These are phyloP conservation scores for Deilephila porcellus DNA, from an alignment of 2,888 invertebrate genomes.

Conservation along the genomic window DNA sequence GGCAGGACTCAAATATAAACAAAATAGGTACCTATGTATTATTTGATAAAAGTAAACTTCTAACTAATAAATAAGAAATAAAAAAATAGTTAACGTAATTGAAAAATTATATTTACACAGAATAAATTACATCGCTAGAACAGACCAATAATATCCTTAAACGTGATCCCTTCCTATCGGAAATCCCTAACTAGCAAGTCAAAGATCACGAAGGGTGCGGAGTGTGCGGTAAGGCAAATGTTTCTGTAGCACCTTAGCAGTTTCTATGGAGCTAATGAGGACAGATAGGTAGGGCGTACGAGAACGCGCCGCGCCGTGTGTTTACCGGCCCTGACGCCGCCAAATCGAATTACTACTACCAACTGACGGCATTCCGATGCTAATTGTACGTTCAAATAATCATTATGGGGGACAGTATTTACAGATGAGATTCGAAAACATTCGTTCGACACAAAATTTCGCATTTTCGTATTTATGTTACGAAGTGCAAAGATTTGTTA, in stretches of 20 bases:
- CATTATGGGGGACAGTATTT: constrained; percentile 77
- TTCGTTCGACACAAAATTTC: constrained; percentile 60
- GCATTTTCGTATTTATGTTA: constrained; percentile 60
- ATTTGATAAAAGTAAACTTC: too few relatives aligned
- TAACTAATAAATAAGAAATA: too few relatives aligned
- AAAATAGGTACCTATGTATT: too few relatives aligned
- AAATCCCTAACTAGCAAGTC: constrained; percentile 1
- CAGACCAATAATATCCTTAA: background rate
- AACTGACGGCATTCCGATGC: constrained; percentile 64
- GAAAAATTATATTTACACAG: too few relatives aligned
- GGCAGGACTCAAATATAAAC: too few relatives aligned
- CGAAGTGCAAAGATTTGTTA: constrained; percentile 61
- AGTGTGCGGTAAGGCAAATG: background rate
- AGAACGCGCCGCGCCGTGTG: constrained; percentile 51
- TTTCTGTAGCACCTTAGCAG: constrained; percentile 26
- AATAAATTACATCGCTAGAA: background rate
- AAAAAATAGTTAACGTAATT: too few relatives aligned
- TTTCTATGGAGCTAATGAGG: constrained; percentile 54
- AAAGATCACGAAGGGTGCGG: constrained; percentile 9
- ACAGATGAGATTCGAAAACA: constrained; percentile 69
- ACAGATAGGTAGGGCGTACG: constrained; percentile 37
- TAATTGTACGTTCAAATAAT: constrained; percentile 79
- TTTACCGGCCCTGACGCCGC: constrained; percentile 54
- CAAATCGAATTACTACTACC: constrained; percentile 74
- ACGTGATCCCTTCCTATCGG: background rate